Conservation (phyloP, 1,140 invertebrate genomes). For the Stegodyphus dumicola region DNA sequence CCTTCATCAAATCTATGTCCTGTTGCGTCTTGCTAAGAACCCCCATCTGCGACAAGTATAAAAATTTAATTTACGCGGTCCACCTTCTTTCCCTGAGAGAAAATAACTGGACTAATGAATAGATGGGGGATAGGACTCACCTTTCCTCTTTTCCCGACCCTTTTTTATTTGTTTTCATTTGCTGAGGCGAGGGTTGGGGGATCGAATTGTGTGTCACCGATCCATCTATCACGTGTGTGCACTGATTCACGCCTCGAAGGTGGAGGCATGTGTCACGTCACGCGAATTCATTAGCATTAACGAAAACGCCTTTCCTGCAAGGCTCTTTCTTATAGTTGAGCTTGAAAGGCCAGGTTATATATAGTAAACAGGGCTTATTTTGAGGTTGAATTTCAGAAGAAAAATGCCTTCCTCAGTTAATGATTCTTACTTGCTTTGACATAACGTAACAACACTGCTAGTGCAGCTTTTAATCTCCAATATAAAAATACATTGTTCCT, state of each 20-base stretch:
- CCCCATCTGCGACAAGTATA: conserved; percentile 32
- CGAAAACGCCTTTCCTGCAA: conserved; percentile 51
- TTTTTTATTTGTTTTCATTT: conserved; percentile 40
- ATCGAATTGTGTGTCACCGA: conserved; percentile 45
- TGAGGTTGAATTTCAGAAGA: too few species aligned
- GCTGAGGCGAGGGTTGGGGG: not conserved
- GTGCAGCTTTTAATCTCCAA: too few species aligned
- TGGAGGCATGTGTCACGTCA: conserved; percentile 49
- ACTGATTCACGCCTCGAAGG: conserved; percentile 56
- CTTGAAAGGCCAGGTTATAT: too few species aligned
- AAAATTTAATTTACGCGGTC: conserved; percentile 47
- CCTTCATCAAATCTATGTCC: conserved; percentile 39
- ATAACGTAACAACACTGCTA: too few species aligned
- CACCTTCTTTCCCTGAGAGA: conserved; percentile 14
- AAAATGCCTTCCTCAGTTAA: too few species aligned
- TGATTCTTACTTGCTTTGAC: too few species aligned
- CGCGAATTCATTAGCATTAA: conserved; percentile 49
- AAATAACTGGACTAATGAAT: conserved; percentile 22
- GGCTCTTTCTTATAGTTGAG: conserved; percentile 7
- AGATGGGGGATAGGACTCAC: conserved; percentile 9
- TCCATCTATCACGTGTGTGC: conserved; percentile 47
- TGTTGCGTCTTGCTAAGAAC: conserved; percentile 9
- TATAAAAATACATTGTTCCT: too few species aligned
- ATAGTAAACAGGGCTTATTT: too few species aligned
- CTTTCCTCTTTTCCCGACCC: conserved; percentile 1